Base-by-base conservation (phyloP, 2,888 invertebrate genomes). In the Drosophila mimica region DNA sequence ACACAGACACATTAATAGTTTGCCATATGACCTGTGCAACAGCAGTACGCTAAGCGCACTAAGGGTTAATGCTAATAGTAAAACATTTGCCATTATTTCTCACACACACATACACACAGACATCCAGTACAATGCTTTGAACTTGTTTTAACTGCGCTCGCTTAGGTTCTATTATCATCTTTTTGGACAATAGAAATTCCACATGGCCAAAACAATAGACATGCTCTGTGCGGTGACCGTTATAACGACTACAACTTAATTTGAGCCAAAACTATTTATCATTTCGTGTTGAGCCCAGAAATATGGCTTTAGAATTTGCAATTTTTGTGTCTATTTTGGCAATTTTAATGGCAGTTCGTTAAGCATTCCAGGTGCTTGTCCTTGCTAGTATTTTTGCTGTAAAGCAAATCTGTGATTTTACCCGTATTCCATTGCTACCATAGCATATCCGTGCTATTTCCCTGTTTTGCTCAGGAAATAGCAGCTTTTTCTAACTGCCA, bases 161-260 rank as follows among this genome's bases (percentile, higher is more conserved):
- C 69, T 72, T 75, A 80, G 53, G 65, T 80, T 46, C 8, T 25
- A 75, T 65, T 66, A 54, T 69, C 57, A 63, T 69, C 17, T 57
- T 34, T 68, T 69, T 58, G 66, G 66, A 81, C 79, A 82, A 82
- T 77, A 59, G 70, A 75, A 79, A 82, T 81, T 79, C 79, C 81
- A 65, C 53, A 66, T 43, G 33, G 17, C 66, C 31, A 30, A 53
- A 17, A 79, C 79, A 79, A 78, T 79, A 63, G 38, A 25, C 59
- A 52, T 51, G 72, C 75, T 65, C 68, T 78, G 72, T 78, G 58
- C 70, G 56, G 28, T 63, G 65, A 46, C 77, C 77, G 74, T 74
- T 77, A 70, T 77, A 70, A 77, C 43, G 66, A 77, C 57, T 58
- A 51, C 43, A 68, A 40, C 78, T 78, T 61, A 67, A 74, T 71